These are phyloP conservation scores for Eremobia ochroleuca DNA, from an alignment of 2,888 invertebrate species.

Conservation along the genomic window DNA sequence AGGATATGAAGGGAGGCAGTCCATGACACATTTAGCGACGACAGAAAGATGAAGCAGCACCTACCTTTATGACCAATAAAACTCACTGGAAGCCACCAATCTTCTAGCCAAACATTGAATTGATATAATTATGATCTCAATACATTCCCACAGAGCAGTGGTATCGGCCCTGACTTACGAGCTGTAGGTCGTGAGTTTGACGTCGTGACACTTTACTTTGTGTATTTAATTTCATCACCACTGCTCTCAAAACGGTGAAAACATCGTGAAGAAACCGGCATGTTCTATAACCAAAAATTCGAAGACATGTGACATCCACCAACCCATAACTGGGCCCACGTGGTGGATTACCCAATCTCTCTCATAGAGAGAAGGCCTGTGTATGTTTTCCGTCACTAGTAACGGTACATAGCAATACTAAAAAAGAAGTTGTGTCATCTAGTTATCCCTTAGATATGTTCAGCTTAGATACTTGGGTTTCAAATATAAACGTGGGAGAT, in stretches of 20 bases:
- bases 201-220: background rate
- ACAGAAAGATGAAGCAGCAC: background rate
- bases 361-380: background rate
- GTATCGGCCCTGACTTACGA: background rate
- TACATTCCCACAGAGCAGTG: background rate
- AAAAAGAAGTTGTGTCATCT: no score
- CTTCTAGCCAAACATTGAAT: background rate
- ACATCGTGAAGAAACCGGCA: background rate
- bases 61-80: background rate
- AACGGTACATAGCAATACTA: no score
- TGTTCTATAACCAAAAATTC: background rate
- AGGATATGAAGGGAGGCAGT: background rate
- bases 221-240: background rate
- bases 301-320: background rate
- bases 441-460: no score
- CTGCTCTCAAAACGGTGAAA: background rate
- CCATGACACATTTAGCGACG: no score
- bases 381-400: no score
- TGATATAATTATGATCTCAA: background rate
- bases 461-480: no score
- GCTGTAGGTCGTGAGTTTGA: background rate
- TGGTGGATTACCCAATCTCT: background rate
- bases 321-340: background rate
- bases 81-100: background rate
- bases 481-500: no score